Evolutionary conservation across 2,888 invertebrate genomes (phyloP), one percentile per base, ranked within the genome.

Genomic region (Drosophila algonquin): DNA sequence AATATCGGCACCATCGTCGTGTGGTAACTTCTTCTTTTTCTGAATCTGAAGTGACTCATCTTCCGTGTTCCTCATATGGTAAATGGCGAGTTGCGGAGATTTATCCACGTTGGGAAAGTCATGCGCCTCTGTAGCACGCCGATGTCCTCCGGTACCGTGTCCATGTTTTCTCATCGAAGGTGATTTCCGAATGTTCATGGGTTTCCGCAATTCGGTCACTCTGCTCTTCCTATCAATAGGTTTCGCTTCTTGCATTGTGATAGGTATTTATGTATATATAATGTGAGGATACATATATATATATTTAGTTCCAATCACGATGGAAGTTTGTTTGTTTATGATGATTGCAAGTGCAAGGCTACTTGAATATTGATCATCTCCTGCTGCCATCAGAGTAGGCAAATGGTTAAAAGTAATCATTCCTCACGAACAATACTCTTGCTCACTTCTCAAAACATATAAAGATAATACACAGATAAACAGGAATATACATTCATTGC

Each of bases 1-100:
- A 0, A 50, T 1, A 40, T 78, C 75, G 4, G 52, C 27, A 0
- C 3, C 21, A 47, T 81, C 79, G n/a, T 2, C 40, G 40, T 6
- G 40, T 40, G 2, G 14, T 14, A 40, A 7, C 40, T 40, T 14
- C 40, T 40, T 14, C 2, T 14, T 40, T 1, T 2, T 0, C n/a
- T n/a, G 7, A 6, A 7, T 14, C n/a, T 7, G 2, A 7, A 14
- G 6, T n/a, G 14, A 7, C 14, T 40, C 40, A 6, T 40, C n/a
- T 7, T 1, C 6, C 21, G 3, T 21, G 40, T n/a, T 40, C n/a
- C 40, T 40, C 7, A 45, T 3, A 1, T 10, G 12, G 21, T 24
- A 54, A 6, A 14, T 6, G 7, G 14, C 1, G 40, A 40, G 40
- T 2, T 40, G 40, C 7, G 0, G 6, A 1, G 14, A 0, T 1